Evolutionary conservation across 2,113 vertebrate genomes (phyloP).

Genomic region (Scomber japonicus): DNA sequence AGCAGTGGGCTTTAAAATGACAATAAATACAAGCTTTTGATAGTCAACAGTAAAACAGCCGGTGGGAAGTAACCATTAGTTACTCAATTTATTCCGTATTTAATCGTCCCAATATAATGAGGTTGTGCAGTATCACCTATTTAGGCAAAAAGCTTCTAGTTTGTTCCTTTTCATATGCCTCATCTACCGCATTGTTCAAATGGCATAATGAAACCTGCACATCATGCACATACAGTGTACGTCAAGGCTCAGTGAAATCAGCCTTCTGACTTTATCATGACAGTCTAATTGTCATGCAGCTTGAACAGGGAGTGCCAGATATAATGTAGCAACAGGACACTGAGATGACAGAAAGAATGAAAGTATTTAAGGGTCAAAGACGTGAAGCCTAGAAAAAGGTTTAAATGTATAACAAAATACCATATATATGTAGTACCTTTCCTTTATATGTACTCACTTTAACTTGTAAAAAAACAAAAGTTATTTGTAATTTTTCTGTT

Average conservation of each 20-base stretch:
- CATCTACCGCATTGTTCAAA: neutral
- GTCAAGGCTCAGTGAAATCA: neutral
- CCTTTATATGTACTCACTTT: too few species aligned
- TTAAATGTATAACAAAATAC: too few species aligned
- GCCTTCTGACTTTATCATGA: constrained; percentile 11
- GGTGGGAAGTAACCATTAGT: constrained; percentile 26
- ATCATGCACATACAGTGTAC: neutral
- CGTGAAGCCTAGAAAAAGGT: too few species aligned
- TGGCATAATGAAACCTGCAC: neutral
- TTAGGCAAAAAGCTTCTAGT: neutral
- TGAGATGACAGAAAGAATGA: constrained; percentile 1
- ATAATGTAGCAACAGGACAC: constrained; percentile 26
- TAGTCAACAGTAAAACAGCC: constrained; percentile 47
- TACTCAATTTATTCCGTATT: constrained; percentile 47
- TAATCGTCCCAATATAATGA: constrained; percentile 21
- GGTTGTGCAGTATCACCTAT: neutral
- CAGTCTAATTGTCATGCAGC: constrained; percentile 47
- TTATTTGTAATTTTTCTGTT: too few species aligned
- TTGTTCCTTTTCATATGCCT: constrained; percentile 6
- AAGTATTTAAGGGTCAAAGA: neutral
- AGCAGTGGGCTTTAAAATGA: constrained; percentile 38
- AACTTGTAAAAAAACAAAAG: too few species aligned
- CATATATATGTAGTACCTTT: too few species aligned
- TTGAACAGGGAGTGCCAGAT: constrained; percentile 25
- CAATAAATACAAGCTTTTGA: constrained; percentile 36